Evolutionary conservation across 2,113 vertebrate genomes (phyloP).

Genomic region (human (Homo sapiens)): GRCh38 chr7:31231501-31232000

Average conservation of each 20-base stretch:
- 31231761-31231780: not conserved
- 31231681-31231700: too few relatives aligned
- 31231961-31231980: conserved; percentile 50
- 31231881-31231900: not conserved
- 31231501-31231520: not conserved
- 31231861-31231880: not conserved
- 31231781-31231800: not conserved
- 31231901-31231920: not conserved
- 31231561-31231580: not conserved
- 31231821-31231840: not conserved
- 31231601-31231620: not conserved
- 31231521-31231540: not conserved
- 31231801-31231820: not conserved
- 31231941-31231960: not conserved
- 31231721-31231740: not conserved
- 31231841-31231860: not conserved
- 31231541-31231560: conserved; percentile 28
- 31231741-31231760: not conserved
- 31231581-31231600: not conserved
- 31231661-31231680: not conserved
- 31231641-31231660: not conserved
- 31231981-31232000: conserved; percentile 40
- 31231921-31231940: not conserved
- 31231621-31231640: not conserved
- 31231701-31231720: too few relatives aligned